phyloP scores from a whole-genome alignment of 2,797 vertebrate species.

The Spinus pinus region DNA sequence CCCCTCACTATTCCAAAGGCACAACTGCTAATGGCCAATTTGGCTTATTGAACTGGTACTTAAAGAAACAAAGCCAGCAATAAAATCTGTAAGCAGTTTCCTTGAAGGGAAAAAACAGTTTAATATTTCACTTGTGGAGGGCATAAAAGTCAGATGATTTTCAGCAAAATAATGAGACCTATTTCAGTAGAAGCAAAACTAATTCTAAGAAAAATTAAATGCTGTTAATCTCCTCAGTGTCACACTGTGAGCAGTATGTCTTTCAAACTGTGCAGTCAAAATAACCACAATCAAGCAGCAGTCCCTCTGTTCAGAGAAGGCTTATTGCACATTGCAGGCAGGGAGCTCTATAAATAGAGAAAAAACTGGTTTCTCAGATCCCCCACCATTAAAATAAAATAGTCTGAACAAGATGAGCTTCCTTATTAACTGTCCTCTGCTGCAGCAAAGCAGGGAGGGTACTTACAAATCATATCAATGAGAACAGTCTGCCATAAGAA shows the following conservation, averaged over 20 bases:
- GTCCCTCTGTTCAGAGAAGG: not conserved
- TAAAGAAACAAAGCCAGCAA: not conserved
- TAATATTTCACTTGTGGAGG: not conserved
- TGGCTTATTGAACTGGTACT: not conserved
- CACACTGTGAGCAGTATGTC: not conserved
- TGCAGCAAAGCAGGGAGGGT: not conserved
- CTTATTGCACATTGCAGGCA: not conserved
- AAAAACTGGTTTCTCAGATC: not conserved
- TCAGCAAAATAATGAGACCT: constrained; percentile 7
- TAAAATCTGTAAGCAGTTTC: not conserved
- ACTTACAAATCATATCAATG: not conserved
- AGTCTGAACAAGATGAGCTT: not conserved
- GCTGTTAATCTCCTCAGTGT: not conserved
- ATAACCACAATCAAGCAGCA: not conserved
- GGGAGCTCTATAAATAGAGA: not conserved
- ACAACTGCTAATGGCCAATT: not conserved
- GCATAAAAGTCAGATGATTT: constrained; percentile 9
- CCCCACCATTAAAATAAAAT: not conserved
- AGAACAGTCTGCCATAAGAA: not conserved
- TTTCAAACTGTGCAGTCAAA: not conserved
- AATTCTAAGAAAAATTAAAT: constrained; percentile 40
- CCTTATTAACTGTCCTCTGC: not conserved
- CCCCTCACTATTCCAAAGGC: not conserved
- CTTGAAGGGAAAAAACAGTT: not conserved
- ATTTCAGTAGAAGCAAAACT: constrained; percentile 27